Evolutionary conservation across 1,140 invertebrate genomes (phyloP).

Genomic region (Cydia fagiglandana): DNA sequence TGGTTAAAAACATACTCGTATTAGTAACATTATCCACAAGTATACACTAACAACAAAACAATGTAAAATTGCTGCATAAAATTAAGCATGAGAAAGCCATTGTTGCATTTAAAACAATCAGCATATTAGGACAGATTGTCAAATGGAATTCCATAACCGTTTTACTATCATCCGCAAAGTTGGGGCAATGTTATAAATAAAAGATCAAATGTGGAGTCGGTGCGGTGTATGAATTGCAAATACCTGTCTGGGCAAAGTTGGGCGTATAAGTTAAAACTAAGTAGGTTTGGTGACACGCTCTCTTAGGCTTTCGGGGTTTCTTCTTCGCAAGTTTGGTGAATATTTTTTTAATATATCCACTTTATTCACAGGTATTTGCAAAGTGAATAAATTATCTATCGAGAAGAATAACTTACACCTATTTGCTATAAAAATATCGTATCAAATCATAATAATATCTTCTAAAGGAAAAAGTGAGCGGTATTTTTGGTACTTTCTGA

Average conservation of each 20-base stretch:
- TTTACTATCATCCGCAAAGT: background rate
- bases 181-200: slow-evolving; percentile 71
- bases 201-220: slow-evolving; percentile 68
- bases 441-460: no score
- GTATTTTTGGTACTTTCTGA: no score
- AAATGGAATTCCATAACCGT: background rate
- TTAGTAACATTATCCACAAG: no score
- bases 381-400: background rate
- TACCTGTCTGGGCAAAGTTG: slow-evolving; percentile 41
- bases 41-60: background rate
- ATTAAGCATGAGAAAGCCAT: background rate
- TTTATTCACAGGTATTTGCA: background rate
- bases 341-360: background rate
- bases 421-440: no score
- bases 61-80: background rate
- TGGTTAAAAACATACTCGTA: no score
- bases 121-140: slow-evolving; percentile 8
- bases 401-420: no score
- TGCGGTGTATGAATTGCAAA: slow-evolving; percentile 73
- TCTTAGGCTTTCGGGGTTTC: background rate
- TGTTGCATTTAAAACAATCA: background rate
- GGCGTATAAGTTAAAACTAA: slow-evolving; percentile 27
- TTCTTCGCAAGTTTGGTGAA: background rate
- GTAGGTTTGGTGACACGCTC: slow-evolving; percentile 20
- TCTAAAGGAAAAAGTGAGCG: no score